Base-by-base conservation (phyloP, 2,113 vertebrate genomes). In the Ochotona princeps region DNA sequence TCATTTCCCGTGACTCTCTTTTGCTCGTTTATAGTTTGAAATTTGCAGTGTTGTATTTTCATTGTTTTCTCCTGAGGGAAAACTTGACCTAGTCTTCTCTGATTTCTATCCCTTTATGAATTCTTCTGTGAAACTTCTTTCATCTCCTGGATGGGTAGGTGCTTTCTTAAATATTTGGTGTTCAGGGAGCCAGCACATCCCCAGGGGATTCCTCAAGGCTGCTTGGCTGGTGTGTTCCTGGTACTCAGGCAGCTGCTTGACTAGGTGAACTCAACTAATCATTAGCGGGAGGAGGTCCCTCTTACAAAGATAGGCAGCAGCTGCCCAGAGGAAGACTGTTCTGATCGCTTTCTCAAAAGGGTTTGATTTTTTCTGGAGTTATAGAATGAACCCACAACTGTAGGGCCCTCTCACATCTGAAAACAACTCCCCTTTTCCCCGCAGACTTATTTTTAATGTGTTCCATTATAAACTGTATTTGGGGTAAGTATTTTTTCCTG, bases 41-140 rank as follows among this genome's bases (percentile, higher is more conserved):
- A 60, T 87, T 20, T 87, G 32, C 12, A 84, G 18, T 85, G 21
- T 0, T 89, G 26, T 35, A 38, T 84, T 87, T 28, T 86, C 10
- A 60, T 8, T 69, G 60, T 93, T 85, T 86, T 76, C 54, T 93
- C 90, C 8, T n/a, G 54, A 89, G 10, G 5, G 8, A 83, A 91
- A 72, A 54, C 14, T 70, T 49, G 76, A 23, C 14, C 18, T 63
- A 30, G 8, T 89, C 12, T 78, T 60, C 28, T 75, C 23, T 83
- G 23, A 30, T 51, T 89, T 91, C 7, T 4, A 15, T n/a, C 25
- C 21, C 14, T 83, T 54, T 47, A 49, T 5, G 15, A 1, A 38
- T 8, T 20, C 11, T 73, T 1, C 17, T 28, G 30, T 32, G 23
- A 21, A 90, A 28, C 54, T 89, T 26, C n/a, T 94, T 60, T 57